phyloP scores from a whole-genome alignment of 2,113 vertebrate genomes.

The Neoarius graeffei region DNA sequence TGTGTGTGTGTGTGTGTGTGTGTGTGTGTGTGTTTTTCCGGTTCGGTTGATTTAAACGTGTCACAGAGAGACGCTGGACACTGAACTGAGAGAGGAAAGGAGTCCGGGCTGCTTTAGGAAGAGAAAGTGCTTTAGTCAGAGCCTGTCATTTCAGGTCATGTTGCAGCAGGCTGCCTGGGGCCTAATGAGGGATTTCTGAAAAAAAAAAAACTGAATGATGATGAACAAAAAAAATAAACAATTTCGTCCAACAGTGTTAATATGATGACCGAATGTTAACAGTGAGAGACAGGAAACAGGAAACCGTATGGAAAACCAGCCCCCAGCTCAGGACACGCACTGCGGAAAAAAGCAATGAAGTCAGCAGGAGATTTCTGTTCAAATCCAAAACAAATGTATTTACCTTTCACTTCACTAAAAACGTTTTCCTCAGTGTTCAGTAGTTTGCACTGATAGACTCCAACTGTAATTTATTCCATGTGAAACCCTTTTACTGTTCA shows the following conservation, averaged over 20 bases:
- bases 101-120: constrained; percentile 8
- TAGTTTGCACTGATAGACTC: background rate
- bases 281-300: background rate
- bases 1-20: too few species aligned
- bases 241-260: background rate
- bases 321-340: background rate
- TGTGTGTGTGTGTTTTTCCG: background rate
- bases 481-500: background rate
- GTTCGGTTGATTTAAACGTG: background rate
- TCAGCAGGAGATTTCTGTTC: background rate
- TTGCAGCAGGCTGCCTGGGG: constrained; percentile 22
- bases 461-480: background rate
- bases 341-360: too few species aligned
- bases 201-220: background rate
- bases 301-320: background rate
- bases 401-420: background rate
- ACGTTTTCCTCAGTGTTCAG: background rate
- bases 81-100: background rate
- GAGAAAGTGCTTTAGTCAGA: background rate
- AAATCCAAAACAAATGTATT: too few species aligned
- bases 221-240: background rate
- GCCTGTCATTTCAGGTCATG: constrained; percentile 2
- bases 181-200: constrained; percentile 16
- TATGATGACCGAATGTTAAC: background rate
- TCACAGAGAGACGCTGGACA: background rate